Base-by-base conservation (phyloP, 2,797 vertebrate species). In the Antennarius maculatus region DNA sequence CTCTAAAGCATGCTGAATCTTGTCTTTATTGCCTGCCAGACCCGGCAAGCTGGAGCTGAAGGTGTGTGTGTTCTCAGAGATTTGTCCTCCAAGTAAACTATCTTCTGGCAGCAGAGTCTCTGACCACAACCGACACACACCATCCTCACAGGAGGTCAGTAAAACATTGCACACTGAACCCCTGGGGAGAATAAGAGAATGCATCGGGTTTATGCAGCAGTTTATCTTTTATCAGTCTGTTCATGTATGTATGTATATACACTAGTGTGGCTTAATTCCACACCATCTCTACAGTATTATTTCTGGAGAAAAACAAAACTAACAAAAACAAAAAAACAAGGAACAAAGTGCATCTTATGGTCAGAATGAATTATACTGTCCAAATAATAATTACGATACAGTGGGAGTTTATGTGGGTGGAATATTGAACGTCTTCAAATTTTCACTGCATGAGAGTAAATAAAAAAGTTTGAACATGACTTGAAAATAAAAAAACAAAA, bases 1-100 rank as follows among this genome's bases (percentile, higher is more conserved):
- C 96, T 99, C 96, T 78, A 99, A 91, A 58, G 97, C 97, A 56
- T 99, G 96, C 16, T 98, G 96, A 83, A 99, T 97, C 85, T 95
- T 97, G 88, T 99, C 97, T 88, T 97, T 97, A 74, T 96, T 96
- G 75, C 91, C 95, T 61, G 92, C 96, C 82, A 93, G 66, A 28
- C 93, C 93, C 47, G 95, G 93, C 70, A 95, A 76, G 81, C 92
- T 94, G 77, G 93, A 93, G 78, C 93, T 92, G 81, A 92, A 95
- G 69, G 95, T 95, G 31, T 95, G 96, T 66, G 92, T 95, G 46
- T 95, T 97, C 87, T 98, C 96, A 49, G 96, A 95, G 87, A 99
- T 98, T 90, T 99, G 97, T 60, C 97, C 97, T 31, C 96, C 97
- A 6, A 98, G 92, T 66, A 98, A 93, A 76, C 94, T 94, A 82